Percentiles rank a stretch among this genome's conserved stretches.
These are phyloP conservation scores for Drepanosiphum platanoidis DNA, from an alignment of 2,888 invertebrate species.

Conservation along the genomic window DNA sequence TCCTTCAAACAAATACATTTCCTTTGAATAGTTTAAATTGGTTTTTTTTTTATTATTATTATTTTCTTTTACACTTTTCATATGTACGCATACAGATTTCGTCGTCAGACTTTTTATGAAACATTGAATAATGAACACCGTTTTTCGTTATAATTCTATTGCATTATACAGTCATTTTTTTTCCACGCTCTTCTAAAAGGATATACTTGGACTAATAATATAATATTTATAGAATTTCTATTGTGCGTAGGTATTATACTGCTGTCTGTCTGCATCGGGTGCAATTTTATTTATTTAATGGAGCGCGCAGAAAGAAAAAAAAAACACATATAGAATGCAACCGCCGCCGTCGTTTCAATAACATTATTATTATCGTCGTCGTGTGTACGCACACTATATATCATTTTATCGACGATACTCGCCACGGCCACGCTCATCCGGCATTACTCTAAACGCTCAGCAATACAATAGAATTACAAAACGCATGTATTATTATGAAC, in stretches of 20 bases:
- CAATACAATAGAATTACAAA: not conserved
- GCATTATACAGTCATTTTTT: not conserved
- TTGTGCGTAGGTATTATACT: not conserved
- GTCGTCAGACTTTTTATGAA: not conserved
- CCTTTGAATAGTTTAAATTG: not conserved
- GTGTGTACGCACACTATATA: not conserved
- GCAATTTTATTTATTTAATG: conserved; percentile 7
- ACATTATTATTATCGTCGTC: conserved; percentile 4
- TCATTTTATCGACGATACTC: not conserved
- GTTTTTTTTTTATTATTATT: not conserved
- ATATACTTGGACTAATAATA: not conserved
- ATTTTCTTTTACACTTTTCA: too few relatives aligned
- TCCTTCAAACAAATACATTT: not conserved
- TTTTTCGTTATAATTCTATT: not conserved
- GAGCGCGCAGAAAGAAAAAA: not conserved
- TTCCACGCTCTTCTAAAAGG: not conserved
- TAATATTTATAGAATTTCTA: not conserved
- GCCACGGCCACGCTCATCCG: not conserved
- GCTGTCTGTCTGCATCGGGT: not conserved
- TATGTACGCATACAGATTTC: too few relatives aligned
- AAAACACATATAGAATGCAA: not conserved
- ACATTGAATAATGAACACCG: not conserved
- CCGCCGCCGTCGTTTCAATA: not conserved
- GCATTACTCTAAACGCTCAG: not conserved
- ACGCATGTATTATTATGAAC: not conserved